A percentile compares a stretch with the other conserved stretches of the same genome.
Evolutionary conservation across 2,888 invertebrate genomes (phyloP).

Genomic region (Pristionchus exspectatus): DNA sequence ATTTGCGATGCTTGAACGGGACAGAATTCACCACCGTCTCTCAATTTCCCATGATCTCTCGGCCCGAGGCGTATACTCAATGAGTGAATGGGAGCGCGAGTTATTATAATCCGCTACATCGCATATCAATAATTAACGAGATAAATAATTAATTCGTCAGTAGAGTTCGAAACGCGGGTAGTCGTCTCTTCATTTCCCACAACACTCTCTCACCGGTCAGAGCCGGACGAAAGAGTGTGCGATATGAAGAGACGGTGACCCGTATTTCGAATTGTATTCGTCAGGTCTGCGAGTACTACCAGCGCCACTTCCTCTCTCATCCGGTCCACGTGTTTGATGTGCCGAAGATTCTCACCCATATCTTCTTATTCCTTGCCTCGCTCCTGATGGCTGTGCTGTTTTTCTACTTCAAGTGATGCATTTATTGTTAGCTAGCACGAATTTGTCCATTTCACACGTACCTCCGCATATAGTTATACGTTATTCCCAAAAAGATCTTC

Average conservation of each 20-base stretch:
- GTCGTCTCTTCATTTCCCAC: too few relatives aligned
- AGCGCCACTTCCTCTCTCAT: conserved; percentile 5
- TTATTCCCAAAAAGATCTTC: not conserved
- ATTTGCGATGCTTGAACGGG: not conserved
- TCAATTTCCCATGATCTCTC: not conserved
- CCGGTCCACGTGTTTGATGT: conserved; percentile 29
- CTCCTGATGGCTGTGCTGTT: conserved; percentile 17
- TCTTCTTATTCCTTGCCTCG: not conserved
- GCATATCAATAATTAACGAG: not conserved
- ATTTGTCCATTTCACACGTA: too few relatives aligned
- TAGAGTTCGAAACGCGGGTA: too few relatives aligned
- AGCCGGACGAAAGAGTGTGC: not conserved
- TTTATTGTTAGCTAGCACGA: too few relatives aligned
- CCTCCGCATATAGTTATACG: too few relatives aligned
- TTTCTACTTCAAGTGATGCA: not conserved
- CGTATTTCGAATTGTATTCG: not conserved
- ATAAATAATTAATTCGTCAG: not conserved
- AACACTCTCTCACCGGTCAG: too few relatives aligned
- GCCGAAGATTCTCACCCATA: conserved; percentile 22
- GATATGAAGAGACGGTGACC: not conserved
- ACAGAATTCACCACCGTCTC: not conserved
- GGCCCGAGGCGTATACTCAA: not conserved
- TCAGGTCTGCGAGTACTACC: conserved; percentile 51
- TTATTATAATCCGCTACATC: not conserved
- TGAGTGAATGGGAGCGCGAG: not conserved